Conservation (phyloP, 2,888 invertebrate species). For the Temnothorax ravouxi region DNA sequence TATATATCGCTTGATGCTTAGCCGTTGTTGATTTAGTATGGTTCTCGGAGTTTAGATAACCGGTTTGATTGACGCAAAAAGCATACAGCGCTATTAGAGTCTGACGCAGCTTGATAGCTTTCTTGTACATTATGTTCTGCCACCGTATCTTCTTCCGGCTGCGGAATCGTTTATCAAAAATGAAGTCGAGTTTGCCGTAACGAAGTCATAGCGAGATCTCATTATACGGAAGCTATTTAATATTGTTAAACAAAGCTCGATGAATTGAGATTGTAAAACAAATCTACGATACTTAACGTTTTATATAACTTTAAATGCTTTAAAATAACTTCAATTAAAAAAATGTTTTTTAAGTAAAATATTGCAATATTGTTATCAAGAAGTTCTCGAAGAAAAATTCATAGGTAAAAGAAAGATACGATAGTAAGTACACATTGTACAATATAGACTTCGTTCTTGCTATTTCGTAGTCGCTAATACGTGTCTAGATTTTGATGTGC, state of each 20-base stretch:
- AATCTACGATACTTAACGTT: not conserved
- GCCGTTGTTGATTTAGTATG: constrained; percentile 39
- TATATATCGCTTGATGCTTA: constrained; percentile 29
- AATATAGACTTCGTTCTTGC: constrained; percentile 8
- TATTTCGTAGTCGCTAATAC: constrained; percentile 24
- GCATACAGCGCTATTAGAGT: constrained; percentile 18
- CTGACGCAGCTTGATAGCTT: constrained; percentile 47
- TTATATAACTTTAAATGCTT: not conserved
- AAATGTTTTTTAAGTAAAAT: not conserved
- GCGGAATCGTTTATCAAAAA: not conserved
- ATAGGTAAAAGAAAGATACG: constrained; percentile 12
- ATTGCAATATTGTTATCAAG: not conserved
- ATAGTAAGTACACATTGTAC: constrained; percentile 11
- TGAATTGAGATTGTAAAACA: constrained; percentile 1
- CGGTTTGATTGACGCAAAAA: constrained; percentile 24
- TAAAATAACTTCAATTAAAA: not conserved
- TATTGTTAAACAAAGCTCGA: not conserved
- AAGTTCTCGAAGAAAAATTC: constrained; percentile 32
- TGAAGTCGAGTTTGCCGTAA: not conserved
- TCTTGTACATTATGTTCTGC: constrained; percentile 14
- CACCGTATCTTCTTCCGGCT: constrained; percentile 25
- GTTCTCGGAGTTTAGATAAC: constrained; percentile 26
- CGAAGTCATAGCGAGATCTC: not conserved
- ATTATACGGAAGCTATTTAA: not conserved
- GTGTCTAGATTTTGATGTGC: constrained; percentile 43